phyloP scores from a whole-genome alignment of 2,888 invertebrate genomes.

The Eristalinus sepulchralis region DNA sequence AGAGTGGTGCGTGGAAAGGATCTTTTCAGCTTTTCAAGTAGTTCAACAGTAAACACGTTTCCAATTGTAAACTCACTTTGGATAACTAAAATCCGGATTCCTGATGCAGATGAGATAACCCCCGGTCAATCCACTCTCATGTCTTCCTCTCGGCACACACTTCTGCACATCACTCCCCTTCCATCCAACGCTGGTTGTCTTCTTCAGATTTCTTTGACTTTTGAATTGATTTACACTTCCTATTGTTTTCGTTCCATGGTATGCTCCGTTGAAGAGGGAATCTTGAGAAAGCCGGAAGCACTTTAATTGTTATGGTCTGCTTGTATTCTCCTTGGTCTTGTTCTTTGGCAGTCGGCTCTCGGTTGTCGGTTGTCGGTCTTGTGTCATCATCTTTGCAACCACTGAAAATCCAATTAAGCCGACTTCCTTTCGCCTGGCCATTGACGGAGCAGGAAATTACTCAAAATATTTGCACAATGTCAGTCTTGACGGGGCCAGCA shows the following conservation, averaged over 20 bases:
- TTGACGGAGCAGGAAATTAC: conserved; percentile 67
- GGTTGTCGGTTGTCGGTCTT: conserved; percentile 18
- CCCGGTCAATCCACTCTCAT: not conserved
- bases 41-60: too few relatives aligned
- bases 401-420: conserved; percentile 69
- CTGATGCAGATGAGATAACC: too few relatives aligned
- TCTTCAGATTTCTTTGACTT: conserved; percentile 16
- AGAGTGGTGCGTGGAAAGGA: too few relatives aligned
- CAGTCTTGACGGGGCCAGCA: conserved; percentile 22
- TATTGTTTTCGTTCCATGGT: conserved; percentile 51
- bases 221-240: conserved; percentile 64
- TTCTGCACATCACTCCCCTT: not conserved
- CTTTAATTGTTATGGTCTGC: conserved; percentile 71
- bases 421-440: conserved; percentile 62
- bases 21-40: too few relatives aligned
- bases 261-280: conserved; percentile 62
- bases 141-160: not conserved
- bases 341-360: conserved; percentile 9
- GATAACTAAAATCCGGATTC: too few relatives aligned
- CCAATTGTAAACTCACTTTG: too few relatives aligned
- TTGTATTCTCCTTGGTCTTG: conserved; percentile 39
- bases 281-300: conserved; percentile 64
- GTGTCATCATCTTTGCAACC: conserved; percentile 19
- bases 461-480: conserved; percentile 70
- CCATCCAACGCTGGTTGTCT: too few relatives aligned